Evolutionary conservation across 1,140 invertebrate species (phyloP).

Genomic region (Oncopodura yosiiana): DNA sequence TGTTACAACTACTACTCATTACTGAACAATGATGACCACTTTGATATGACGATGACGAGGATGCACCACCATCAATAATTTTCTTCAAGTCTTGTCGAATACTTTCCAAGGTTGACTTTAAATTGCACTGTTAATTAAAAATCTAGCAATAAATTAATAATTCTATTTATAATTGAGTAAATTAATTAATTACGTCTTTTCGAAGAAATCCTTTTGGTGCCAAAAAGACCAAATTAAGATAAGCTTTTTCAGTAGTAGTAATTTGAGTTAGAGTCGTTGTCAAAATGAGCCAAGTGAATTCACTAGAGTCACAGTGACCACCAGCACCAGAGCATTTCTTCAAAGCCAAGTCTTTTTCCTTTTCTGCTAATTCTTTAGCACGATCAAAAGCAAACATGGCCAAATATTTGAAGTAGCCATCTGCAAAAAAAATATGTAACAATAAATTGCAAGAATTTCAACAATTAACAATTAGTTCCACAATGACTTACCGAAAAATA

Average conservation of each 20-base stretch:
- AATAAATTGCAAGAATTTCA: not conserved
- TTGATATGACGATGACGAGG: not conserved
- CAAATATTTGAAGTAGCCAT: slow-evolving; percentile 13
- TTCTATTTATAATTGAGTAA: not conserved
- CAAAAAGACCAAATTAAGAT: slow-evolving; percentile 28
- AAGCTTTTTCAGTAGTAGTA: slow-evolving; percentile 25
- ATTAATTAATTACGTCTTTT: slow-evolving; percentile 28
- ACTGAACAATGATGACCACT: too few relatives aligned
- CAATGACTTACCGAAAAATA: slow-evolving; percentile 4
- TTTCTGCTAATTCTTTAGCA: slow-evolving; percentile 32
- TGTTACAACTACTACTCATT: too few relatives aligned
- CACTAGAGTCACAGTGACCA: not conserved
- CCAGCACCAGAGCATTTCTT: slow-evolving; percentile 1
- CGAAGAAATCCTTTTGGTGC: slow-evolving; percentile 33
- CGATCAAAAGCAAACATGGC: slow-evolving; percentile 28
- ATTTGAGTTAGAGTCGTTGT: slow-evolving; percentile 20
- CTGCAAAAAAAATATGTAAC: slow-evolving; percentile 4
- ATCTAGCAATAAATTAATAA: too few relatives aligned
- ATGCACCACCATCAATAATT: slow-evolving; percentile 8
- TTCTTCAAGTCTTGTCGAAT: slow-evolving; percentile 31
- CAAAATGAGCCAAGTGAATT: slow-evolving; percentile 21
- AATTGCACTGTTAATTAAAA: slow-evolving; percentile 23
- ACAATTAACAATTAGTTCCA: not conserved
- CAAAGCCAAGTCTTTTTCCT: slow-evolving; percentile 21
- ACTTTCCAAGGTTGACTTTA: slow-evolving; percentile 20